Evolutionary conservation across 1,140 invertebrate species (phyloP).

Genomic region (Pachyrhynchus sulphureomaculatus): DNA sequence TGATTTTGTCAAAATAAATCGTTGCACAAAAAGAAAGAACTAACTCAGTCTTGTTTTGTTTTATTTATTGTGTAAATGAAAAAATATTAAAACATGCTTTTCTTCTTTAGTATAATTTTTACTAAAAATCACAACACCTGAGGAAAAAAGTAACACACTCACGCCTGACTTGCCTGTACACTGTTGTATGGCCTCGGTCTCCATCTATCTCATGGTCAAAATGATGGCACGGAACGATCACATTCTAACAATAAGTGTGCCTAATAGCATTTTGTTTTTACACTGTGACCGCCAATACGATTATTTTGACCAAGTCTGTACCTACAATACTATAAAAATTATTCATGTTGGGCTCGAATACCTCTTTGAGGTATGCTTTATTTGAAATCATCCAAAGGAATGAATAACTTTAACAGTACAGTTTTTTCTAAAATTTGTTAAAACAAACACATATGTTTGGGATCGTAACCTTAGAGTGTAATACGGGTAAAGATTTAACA

Average conservation of each 20-base stretch:
- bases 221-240: too few relatives aligned
- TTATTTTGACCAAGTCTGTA: background rate
- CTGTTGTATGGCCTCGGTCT: constrained; percentile 1
- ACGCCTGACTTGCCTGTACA: constrained; percentile 36
- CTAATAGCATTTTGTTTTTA: too few relatives aligned
- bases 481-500: constrained; percentile 18
- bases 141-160: constrained; percentile 26
- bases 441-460: constrained; percentile 19
- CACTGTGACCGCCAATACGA: constrained; percentile 3
- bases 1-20: background rate
- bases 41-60: constrained; percentile 39
- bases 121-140: constrained; percentile 36
- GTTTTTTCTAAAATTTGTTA: constrained; percentile 15
- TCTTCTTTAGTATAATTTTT: constrained; percentile 21
- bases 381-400: background rate
- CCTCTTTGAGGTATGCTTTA: background rate
- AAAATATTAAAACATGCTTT: constrained; percentile 31
- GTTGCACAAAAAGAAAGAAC: constrained; percentile 27
- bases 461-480: constrained; percentile 24
- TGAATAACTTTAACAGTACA: background rate
- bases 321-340: background rate
- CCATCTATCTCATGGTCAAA: background rate
- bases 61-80: constrained; percentile 29
- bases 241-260: too few relatives aligned
- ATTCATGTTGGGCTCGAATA: background rate